Evolutionary conservation across 2,113 vertebrate genomes (phyloP).

Genomic region (Labeo catla): DNA sequence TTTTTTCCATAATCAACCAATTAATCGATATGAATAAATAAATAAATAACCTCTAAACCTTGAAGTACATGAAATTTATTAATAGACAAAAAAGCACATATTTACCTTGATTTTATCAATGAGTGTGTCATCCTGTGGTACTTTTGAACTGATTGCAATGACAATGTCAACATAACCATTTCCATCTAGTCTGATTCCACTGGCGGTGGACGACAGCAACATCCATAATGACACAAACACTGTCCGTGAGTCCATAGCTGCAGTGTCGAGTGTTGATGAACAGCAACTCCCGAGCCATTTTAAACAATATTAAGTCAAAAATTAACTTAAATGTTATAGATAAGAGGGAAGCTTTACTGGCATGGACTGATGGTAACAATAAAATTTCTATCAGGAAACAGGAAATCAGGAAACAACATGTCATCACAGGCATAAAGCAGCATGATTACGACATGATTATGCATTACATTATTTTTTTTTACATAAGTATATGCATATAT

Average conservation of each 20-base stretch:
- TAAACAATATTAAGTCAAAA: no score
- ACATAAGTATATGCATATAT: no score
- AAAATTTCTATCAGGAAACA: no score
- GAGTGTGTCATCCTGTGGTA: slow-evolving; percentile 32
- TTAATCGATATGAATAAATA: no score
- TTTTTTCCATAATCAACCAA: no score
- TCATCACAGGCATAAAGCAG: no score
- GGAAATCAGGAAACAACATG: no score
- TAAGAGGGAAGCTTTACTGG: no score
- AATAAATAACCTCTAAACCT: neutral
- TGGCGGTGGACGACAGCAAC: slow-evolving; percentile 17
- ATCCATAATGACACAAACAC: neutral
- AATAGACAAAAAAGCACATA: neutral
- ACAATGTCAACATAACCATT: slow-evolving; percentile 49
- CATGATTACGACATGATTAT: no score
- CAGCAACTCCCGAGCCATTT: neutral
- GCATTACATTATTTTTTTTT: no score
- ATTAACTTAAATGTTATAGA: no score
- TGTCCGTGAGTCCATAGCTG: slow-evolving; percentile 20
- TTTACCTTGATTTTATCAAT: slow-evolving; percentile 41
- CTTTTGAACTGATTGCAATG: slow-evolving; percentile 43
- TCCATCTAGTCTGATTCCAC: slow-evolving; percentile 43
- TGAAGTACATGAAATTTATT: neutral
- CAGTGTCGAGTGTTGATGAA: neutral
- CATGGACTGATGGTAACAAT: no score